Percentiles rank a stretch among this genome's conserved stretches.
Conservation (phyloP, 2,888 invertebrate species). For the Boloria euphrosyne region DNA sequence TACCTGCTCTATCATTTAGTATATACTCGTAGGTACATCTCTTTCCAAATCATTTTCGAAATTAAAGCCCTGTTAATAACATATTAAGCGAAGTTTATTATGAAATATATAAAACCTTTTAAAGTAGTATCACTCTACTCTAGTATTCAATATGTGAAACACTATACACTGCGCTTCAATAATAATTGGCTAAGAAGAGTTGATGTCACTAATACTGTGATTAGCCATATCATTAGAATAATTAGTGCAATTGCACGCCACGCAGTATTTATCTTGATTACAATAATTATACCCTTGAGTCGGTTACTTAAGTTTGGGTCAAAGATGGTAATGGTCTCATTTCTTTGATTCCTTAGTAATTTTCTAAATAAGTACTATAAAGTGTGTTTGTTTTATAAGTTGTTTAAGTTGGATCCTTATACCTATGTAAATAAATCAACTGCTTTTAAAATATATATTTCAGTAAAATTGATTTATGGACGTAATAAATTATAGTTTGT, state of each 20-base stretch:
- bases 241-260: slow-evolving; percentile 22
- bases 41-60: too few relatives aligned
- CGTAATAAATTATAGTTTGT: too few relatives aligned
- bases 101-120: too few relatives aligned
- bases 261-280: slow-evolving; percentile 7
- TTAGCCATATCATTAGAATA: slow-evolving; percentile 14
- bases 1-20: too few relatives aligned
- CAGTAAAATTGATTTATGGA: too few relatives aligned
- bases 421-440: too few relatives aligned
- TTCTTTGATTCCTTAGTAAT: neutral
- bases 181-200: neutral
- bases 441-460: too few relatives aligned
- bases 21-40: too few relatives aligned
- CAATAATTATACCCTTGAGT: slow-evolving; percentile 7
- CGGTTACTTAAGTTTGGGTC: neutral
- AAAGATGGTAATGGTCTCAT: slow-evolving; percentile 4
- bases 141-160: neutral
- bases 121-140: too few relatives aligned
- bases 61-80: too few relatives aligned
- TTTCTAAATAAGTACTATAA: neutral
- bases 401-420: neutral
- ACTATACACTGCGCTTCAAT: neutral
- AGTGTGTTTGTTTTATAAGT: neutral
- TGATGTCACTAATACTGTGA: slow-evolving; percentile 7
- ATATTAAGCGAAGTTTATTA: too few relatives aligned